A percentile compares a stretch with the other conserved stretches of the same genome.
These are phyloP conservation scores for Drosophila equinoxialis DNA, from an alignment of 1,140 invertebrate genomes.

Conservation along the genomic window DNA sequence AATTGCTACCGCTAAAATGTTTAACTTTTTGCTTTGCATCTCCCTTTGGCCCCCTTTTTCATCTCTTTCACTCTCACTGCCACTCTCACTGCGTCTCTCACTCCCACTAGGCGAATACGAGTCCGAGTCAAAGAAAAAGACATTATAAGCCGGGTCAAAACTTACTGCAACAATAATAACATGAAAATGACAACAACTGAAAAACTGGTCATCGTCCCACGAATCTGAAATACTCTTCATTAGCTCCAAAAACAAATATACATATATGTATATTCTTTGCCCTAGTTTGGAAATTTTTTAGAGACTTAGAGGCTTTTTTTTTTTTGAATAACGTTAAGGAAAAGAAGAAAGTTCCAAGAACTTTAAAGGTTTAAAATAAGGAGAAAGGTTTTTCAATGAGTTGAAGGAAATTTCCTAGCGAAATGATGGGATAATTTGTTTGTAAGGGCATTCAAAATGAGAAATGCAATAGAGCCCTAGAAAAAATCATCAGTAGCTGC, in stretches of 20 bases:
- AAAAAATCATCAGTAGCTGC: conserved; percentile 41
- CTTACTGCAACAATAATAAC: conserved; percentile 50
- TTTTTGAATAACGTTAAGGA: too few relatives aligned
- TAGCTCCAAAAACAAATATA: too few relatives aligned
- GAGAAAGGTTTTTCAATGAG: too few relatives aligned
- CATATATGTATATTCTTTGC: too few relatives aligned
- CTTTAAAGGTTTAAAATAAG: too few relatives aligned
- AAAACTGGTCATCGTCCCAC: background rate
- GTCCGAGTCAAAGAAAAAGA: conserved; percentile 33
- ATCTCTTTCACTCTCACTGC: background rate
- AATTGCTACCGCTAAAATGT: conserved; percentile 76
- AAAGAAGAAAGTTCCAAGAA: too few relatives aligned
- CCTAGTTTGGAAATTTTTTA: too few relatives aligned
- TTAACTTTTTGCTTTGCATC: conserved; percentile 58
- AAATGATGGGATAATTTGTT: too few relatives aligned
- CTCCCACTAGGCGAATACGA: background rate
- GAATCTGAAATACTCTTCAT: conserved; percentile 17
- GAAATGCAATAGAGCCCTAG: conserved; percentile 33
- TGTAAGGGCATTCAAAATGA: too few relatives aligned
- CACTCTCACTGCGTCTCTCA: background rate
- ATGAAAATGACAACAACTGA: background rate
- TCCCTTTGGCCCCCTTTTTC: conserved; percentile 13
- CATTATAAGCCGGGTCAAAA: conserved; percentile 36
- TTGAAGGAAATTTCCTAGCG: too few relatives aligned
- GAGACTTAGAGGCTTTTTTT: too few relatives aligned